phyloP scores from a whole-genome alignment of 2,113 vertebrate genomes.

The Diglossa brunneiventris region DNA sequence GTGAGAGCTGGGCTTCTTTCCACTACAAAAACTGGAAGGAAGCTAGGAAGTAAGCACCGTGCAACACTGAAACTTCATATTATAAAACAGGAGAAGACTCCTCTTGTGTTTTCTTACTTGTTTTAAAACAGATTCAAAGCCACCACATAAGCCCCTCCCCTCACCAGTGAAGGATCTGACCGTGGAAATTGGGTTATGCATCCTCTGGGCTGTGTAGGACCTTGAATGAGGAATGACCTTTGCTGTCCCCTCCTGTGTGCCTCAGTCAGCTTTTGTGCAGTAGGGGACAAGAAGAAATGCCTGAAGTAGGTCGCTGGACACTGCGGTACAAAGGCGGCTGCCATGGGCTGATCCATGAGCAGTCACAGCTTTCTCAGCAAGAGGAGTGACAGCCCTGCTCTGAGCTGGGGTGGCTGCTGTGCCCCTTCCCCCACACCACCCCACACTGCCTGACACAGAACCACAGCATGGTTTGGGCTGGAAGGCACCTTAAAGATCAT shows the following conservation, averaged over 20 bases:
- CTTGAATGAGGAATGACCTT: background rate
- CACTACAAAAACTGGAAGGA: background rate
- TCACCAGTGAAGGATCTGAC: background rate
- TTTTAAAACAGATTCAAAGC: background rate
- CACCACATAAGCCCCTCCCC: background rate
- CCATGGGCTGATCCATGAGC: background rate
- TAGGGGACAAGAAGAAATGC: background rate
- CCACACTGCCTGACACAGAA: rapidly evolving
- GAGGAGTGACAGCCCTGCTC: background rate
- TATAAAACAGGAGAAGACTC: background rate
- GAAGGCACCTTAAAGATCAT: background rate
- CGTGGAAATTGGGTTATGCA: background rate
- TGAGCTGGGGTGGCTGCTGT: rapidly evolving
- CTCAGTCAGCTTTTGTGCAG: background rate
- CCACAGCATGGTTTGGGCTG: background rate
- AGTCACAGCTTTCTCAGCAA: rapidly evolving
- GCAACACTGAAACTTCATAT: rapidly evolving
- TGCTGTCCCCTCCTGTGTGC: background rate
- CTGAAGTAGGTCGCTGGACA: background rate
- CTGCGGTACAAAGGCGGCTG: background rate
- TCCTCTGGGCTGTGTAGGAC: background rate
- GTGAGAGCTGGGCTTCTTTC: background rate
- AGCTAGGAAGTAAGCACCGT: background rate
- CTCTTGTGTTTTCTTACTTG: background rate
- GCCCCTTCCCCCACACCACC: too few species aligned